Evolutionary conservation across 2,797 vertebrate species (phyloP), one percentile per base, ranked within the genome.

Genomic region (Melanitta fusca): DNA sequence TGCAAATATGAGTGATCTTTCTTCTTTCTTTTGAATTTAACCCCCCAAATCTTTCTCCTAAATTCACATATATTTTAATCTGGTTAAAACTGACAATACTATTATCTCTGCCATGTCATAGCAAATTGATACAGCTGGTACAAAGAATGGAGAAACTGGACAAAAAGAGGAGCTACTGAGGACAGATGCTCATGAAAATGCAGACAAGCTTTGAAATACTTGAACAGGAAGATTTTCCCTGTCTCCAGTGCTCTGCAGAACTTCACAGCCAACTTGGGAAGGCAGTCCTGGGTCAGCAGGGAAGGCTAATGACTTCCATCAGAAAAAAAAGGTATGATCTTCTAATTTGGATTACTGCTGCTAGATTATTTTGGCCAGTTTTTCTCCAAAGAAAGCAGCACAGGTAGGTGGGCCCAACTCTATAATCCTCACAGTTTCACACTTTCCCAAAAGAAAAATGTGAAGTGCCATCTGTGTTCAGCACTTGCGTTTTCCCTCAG

Each of bases 401-500:
- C 10, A 80, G 34, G 30, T 81, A 61, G 43, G 45, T 89, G 66
- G 51, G 32, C 0, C 15, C n/a, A 51, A 43, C 19, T 45, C 16
- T 34, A 0, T 74, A 58, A 88, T 69, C 60, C 27, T 75, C 36
- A 54, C 45, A 85, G 22, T 14, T 81, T 82, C 36, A 53, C 12
- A 12, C 15, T 83, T 91, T 69, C 45, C n/a, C 32, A 81, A 13
- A 47, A 93, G 56, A 86, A 86, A 90, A 94, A 53, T 43, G 24
- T 73, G 32, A 80, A 22, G 13, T 91, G 74, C 68, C 93, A 91
- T 94, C 91, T 96, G 91, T 88, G 77, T 84, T 96, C 43, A 65
- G n/a, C 64, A 68, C n/a, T 81, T 81, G 25, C 9, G 73, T 91
- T 85, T 90, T 56, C 57, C 66, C 56, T 88, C 85, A 93, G 96